A percentile compares a stretch with the other conserved stretches of the same genome.
phyloP scores from a whole-genome alignment of 2,113 vertebrate genomes.

The Macrotis lagotis region DNA sequence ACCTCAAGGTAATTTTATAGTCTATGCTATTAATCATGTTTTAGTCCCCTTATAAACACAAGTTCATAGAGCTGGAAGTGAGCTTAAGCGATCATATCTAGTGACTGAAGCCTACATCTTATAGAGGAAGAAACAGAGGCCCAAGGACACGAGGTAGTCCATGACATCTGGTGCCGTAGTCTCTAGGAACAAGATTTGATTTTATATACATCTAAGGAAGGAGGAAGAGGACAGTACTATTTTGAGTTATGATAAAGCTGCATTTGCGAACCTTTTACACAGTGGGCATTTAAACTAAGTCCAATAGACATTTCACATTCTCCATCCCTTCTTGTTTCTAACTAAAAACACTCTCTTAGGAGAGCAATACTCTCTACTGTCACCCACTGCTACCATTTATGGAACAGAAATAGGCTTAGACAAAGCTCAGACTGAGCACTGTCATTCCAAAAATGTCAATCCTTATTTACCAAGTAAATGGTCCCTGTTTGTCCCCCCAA shows the following conservation, averaged over 20 bases:
- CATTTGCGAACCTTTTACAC: too few species aligned
- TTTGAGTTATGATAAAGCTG: too few species aligned
- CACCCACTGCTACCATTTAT: constrained; percentile 54
- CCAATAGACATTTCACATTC: neutral
- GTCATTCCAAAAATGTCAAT: constrained; percentile 81
- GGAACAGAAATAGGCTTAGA: constrained; percentile 74
- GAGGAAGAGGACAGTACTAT: too few species aligned
- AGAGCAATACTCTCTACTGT: neutral
- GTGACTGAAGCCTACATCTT: neutral
- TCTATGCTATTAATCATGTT: neutral
- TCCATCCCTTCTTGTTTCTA: neutral
- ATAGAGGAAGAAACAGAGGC: neutral
- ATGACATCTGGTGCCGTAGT: too few species aligned
- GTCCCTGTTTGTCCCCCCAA: constrained; percentile 58
- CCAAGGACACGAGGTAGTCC: too few species aligned
- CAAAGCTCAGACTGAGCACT: constrained; percentile 73
- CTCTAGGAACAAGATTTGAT: too few species aligned
- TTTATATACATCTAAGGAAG: too few species aligned
- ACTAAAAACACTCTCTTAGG: neutral
- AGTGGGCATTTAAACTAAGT: too few species aligned
- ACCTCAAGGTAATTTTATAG: neutral
- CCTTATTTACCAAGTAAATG: constrained; percentile 41
- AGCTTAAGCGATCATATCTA: neutral
- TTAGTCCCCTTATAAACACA: neutral
- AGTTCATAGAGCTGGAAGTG: too few species aligned